phyloP scores from a whole-genome alignment of 2,797 vertebrate genomes.

The Acridotheres tristis region DNA sequence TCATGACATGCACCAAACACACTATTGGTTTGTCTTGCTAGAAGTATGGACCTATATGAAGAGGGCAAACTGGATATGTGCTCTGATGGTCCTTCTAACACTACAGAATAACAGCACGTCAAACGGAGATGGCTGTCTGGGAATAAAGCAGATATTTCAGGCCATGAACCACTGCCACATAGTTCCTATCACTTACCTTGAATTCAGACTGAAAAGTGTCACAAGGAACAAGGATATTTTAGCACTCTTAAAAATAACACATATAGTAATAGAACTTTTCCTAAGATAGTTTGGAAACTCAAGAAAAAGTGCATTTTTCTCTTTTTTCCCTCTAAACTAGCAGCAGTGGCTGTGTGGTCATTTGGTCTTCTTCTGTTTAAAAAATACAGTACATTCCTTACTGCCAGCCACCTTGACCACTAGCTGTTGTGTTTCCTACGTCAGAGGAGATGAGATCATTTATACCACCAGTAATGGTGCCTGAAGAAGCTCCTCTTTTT shows the following conservation, averaged over 20 bases:
- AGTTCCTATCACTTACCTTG: not conserved
- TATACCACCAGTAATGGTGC: constrained; percentile 12
- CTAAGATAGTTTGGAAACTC: not conserved
- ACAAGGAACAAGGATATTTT: not conserved
- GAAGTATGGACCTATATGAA: not conserved
- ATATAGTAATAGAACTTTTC: not conserved
- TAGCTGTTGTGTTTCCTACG: not conserved
- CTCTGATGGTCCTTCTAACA: not conserved
- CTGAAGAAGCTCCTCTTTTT: constrained; percentile 10
- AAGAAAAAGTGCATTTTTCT: not conserved
- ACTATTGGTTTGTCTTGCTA: not conserved
- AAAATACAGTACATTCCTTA: constrained; percentile 33
- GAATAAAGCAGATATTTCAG: not conserved
- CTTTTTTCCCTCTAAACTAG: not conserved
- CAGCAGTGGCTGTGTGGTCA: not conserved
- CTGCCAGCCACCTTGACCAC: constrained; percentile 40
- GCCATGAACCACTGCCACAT: not conserved
- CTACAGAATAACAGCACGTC: not conserved
- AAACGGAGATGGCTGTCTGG: not conserved
- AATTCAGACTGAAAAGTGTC: not conserved
- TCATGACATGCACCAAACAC: not conserved
- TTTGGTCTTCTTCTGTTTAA: not conserved
- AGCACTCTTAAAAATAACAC: not conserved
- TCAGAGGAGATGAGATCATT: constrained; percentile 50
- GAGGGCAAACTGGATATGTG: not conserved